Base-by-base conservation (phyloP, 2,113 vertebrate species). In the Myrmecobius fasciatus region DNA sequence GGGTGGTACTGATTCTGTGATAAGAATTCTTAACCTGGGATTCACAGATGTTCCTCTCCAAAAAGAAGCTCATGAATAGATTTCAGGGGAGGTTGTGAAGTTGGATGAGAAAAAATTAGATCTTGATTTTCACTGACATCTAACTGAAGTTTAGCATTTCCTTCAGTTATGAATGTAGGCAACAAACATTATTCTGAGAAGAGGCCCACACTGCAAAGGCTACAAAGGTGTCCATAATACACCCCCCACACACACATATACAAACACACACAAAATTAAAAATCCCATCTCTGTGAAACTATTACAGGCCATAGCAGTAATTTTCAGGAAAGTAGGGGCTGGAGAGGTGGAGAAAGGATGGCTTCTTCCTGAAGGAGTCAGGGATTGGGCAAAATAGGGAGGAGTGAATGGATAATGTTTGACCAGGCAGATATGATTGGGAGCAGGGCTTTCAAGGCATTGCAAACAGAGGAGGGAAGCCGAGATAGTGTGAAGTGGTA, bases 351-450 rank as follows among this genome's bases (percentile, higher is more conserved):
- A 91, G 46, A 28, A 0, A 0, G 0, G 90, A 92, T 53, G 7
- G 5, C 53, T 89, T 47, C 53, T 89, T 47, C 17, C 0, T 0
- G 25, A 47, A 83, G 14, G 46, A 0, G 0, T 17, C 2, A 24
- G 67, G 28, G 49, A 5, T 91, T 48, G 46, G 56, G 26, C 75
- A 48, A 26, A 36, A 26, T 25, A 51, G 26, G 4, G 93, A 92
- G 93, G 47, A n/a, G 48, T 0, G 52, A 28, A 47, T 52, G 28
- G 47, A 11, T 12, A 89, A 91, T 90, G 67, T 22, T 43, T 83
- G 36, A 83, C 67, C 43, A 83, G 67, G 67, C 7, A 9, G 53
- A 88, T 48, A 25, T 5, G 52, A 52, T 28, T 9, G 26, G 24
- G 36, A 3, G 14, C 20, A 2, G 51, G 90, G 22, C 49, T 3